Base-by-base conservation (phyloP, 2,888 invertebrate genomes). In the Pseudanteris insignis region DNA sequence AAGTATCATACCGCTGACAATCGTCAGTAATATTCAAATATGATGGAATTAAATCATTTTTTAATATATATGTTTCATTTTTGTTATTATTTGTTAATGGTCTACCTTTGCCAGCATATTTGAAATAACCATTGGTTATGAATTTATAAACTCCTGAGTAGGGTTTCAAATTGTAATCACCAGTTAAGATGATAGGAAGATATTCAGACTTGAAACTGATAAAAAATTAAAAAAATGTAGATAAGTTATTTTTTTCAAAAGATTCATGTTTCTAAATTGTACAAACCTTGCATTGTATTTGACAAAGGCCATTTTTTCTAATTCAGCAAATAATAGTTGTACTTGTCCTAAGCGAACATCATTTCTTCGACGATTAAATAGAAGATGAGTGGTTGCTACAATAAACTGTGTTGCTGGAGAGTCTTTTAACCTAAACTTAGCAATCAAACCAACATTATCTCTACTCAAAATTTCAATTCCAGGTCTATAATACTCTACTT, bases 331-430 rank as follows among this genome's bases (percentile, higher is more conserved):
- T 5, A 99, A 82, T 24, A 93, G 77, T 71, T 91, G 89, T 26
- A 90, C 83, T 81, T 99, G 98, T 0, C 92, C 95, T 18, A 97
- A 82, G 67, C 96, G 87, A 0, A 97, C 88, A 77, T 98, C 97
- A 11, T 91, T 88, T 26, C 98, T 83, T 66, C 83, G 87, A 0
- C 94, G 95, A 83, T 98, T 98, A 79, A 91, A 99, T 6, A 98
- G 82, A 33, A 99, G 83, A 81, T 99, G 99, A 0, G 98, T 98
- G 7, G 94, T 98, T 2, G 94, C 92, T 0, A 98, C 86, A 40
- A 92, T 85, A 28, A 96, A 79, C 4, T 86, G 82, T 1, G 82
- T 81, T 1, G 81, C 67, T 0, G 83, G 82, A 43, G 81, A 70
- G 0, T 77, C 72, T 55, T 81, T 84, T 0, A 88, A 84, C 9